A percentile compares a stretch with the other conserved stretches of the same genome.
Evolutionary conservation across 2,797 vertebrate species (phyloP).

Genomic region (Picus viridis): DNA sequence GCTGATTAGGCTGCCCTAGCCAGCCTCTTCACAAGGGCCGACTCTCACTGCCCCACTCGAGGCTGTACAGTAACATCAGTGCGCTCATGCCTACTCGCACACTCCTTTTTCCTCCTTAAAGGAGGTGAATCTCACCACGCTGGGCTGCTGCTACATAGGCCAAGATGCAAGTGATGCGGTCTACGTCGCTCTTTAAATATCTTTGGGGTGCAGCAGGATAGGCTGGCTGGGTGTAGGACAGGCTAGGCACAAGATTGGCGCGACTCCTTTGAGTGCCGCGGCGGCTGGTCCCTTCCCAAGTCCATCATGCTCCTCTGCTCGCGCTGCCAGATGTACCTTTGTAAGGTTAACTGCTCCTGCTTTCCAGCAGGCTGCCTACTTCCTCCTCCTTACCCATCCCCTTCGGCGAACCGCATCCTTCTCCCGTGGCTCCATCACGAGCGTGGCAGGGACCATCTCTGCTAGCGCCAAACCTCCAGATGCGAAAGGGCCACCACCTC

Average conservation of each 20-base stretch:
- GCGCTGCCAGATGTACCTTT: not conserved
- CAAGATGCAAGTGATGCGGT: not conserved
- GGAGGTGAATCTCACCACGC: not conserved
- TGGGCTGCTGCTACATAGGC: not conserved
- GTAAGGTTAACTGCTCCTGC: not conserved
- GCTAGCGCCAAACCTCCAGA: not conserved
- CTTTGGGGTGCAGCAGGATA: not conserved
- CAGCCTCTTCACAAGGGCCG: not conserved
- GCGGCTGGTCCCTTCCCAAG: not conserved
- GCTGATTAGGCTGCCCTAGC: accelerated
- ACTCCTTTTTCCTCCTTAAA: not conserved
- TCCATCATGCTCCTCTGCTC: not conserved
- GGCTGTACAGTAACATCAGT: accelerated
- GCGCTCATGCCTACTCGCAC: not conserved
- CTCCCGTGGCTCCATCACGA: not conserved
- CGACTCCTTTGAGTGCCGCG: not conserved
- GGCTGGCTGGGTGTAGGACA: not conserved
- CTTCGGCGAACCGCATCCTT: not conserved
- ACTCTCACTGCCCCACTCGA: not conserved
- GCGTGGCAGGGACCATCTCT: not conserved
- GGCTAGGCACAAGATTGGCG: not conserved
- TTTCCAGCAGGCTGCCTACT: not conserved
- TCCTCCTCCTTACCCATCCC: not conserved
- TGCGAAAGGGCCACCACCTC: not conserved
- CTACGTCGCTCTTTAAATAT: not conserved